phyloP scores from a whole-genome alignment of 2,113 vertebrate species.

The Oreocharis arfaki region DNA sequence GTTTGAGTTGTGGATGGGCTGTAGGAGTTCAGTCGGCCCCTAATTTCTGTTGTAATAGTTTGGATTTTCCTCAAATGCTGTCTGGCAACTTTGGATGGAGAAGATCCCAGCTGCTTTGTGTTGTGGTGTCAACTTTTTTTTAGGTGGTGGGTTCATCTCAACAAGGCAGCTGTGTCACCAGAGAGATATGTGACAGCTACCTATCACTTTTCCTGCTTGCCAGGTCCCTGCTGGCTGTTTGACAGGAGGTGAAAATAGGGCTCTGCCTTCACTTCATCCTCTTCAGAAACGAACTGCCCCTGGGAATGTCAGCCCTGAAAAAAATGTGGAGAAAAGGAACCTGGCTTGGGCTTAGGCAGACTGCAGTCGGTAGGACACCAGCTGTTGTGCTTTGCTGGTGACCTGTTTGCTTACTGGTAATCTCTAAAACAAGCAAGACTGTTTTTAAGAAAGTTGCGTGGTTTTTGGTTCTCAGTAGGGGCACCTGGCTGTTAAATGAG shows the following conservation, averaged over 20 bases:
- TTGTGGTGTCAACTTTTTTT: not conserved
- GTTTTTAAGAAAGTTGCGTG: not conserved
- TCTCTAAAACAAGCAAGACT: not conserved
- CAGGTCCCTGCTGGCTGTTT: not conserved
- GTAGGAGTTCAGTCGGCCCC: not conserved
- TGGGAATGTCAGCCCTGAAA: not conserved
- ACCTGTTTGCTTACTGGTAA: not conserved
- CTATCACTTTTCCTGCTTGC: not conserved
- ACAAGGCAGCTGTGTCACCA: not conserved
- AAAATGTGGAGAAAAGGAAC: not conserved
- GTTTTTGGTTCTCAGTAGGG: not conserved
- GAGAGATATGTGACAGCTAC: not conserved
- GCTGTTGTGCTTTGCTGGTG: not conserved
- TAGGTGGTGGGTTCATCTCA: not conserved
- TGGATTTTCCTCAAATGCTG: not conserved
- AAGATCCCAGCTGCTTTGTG: not conserved
- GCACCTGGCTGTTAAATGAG: not conserved
- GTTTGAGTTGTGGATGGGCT: not conserved
- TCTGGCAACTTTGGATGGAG: not conserved
- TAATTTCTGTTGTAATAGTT: not conserved
- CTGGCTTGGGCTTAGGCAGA: not conserved
- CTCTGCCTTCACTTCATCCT: not conserved
- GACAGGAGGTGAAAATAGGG: not conserved
- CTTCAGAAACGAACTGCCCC: not conserved
- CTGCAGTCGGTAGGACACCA: accelerated